Evolutionary conservation across 2,888 invertebrate genomes (phyloP), one percentile per base, ranked within the genome.

Genomic region (Serrognathus titanus): DNA sequence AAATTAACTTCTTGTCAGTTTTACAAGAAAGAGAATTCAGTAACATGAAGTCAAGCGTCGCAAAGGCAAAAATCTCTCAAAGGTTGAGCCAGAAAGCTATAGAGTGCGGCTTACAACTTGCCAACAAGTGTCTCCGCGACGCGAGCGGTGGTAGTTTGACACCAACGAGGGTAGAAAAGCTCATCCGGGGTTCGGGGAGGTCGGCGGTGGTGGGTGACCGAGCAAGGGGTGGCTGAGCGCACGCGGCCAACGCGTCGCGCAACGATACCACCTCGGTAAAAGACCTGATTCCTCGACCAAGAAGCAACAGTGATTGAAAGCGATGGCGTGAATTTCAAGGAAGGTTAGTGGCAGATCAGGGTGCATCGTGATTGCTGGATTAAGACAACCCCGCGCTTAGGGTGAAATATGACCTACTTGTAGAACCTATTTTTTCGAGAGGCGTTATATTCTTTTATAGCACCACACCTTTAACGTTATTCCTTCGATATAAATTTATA

Each of bases 101-200:
- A 51, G 47, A 47, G 60, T 60, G 57, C 59, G 60, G 57, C 55
- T 60, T 63, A 63, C 63, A 60, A 58, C 57, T 75, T 71, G 71
- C 72, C 71, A 70, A 69, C 73, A 68, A 69, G 72, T 66, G 69
- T 68, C 66, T 65, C 63, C 60, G 61, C 57, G 54, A 50, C 62
- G 61, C 55, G 61, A 53, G 59, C 55, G 63, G 60, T 57, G 53
- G 46, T 49, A 50, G 51, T 50, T 48, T 49, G 58, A 57, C 53
- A 55, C 61, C 54, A 58, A 53, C 48, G 57, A 51, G 55, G 59
- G 20, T 43, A 43, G 43, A 43, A 43, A 43, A 43, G 43, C 43
- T 43, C 43, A 43, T 43, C 43, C 16, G 43, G 16, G 43, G 43
- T 16, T 43, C 3, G 12, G 43, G 43, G 55, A 55, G 59, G 62